phyloP scores from a whole-genome alignment of 2,797 vertebrate genomes.

The Telmatherina bonti region DNA sequence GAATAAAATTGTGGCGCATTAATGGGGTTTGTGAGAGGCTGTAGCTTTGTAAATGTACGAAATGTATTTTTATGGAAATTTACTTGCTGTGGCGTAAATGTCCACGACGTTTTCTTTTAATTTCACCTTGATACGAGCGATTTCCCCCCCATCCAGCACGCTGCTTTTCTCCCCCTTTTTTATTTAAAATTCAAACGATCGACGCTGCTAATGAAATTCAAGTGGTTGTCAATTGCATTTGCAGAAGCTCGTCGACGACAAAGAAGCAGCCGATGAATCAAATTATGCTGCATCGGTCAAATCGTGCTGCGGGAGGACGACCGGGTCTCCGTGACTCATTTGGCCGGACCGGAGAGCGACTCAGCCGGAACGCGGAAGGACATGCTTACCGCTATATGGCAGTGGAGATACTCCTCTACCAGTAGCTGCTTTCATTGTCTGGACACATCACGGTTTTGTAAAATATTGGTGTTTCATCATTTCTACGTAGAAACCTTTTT shows the following conservation, averaged over 20 bases:
- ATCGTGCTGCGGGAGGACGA: conserved; percentile 35
- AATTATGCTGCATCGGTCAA: conserved; percentile 33
- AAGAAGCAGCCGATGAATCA: conserved; percentile 48
- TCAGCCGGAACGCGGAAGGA: conserved; percentile 43
- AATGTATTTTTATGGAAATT: background rate
- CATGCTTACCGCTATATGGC: conserved; percentile 6
- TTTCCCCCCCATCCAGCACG: conserved; percentile 9
- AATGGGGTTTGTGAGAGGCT: background rate
- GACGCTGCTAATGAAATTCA: conserved; percentile 42
- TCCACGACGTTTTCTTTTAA: background rate
- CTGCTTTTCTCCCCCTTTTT: background rate
- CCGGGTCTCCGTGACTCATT: conserved; percentile 58
- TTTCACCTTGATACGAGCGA: conserved; percentile 12
- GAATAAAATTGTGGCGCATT: conserved; percentile 20
- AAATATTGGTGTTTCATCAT: background rate
- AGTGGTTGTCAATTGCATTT: conserved; percentile 40
- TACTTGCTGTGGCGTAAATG: background rate
- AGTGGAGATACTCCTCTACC: background rate
- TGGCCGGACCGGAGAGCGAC: conserved; percentile 64
- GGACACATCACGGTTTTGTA: background rate
- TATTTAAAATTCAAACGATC: conserved; percentile 28
- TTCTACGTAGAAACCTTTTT: background rate
- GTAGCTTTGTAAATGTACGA: background rate
- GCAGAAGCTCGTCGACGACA: conserved; percentile 30
- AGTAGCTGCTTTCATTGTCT: background rate